A percentile compares a stretch with the other conserved stretches of the same genome.
These are phyloP conservation scores for Acestrorhynchus altus DNA, from an alignment of 2,797 vertebrate species.

Conservation along the genomic window DNA sequence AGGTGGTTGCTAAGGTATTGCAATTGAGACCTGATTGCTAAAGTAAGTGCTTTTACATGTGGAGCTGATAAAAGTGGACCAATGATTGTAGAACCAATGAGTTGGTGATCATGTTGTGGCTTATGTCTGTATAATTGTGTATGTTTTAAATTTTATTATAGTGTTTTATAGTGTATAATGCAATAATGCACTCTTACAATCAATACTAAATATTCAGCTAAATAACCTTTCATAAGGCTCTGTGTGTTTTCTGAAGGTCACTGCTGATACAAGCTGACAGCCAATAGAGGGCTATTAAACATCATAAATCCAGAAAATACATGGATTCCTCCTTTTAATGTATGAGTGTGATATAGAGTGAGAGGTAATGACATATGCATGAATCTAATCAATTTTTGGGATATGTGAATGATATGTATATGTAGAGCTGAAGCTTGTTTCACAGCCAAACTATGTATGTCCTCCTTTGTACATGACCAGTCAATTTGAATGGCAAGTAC, in stretches of 20 bases:
- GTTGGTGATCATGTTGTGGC: no score
- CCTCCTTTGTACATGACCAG: not conserved
- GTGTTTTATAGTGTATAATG: no score
- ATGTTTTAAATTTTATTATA: no score
- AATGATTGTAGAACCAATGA: no score
- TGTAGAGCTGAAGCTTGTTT: not conserved
- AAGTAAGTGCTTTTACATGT: no score
- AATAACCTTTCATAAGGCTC: not conserved
- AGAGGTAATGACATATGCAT: not conserved
- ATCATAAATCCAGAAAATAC: not conserved
- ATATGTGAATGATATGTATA: not conserved
- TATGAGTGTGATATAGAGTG: not conserved
- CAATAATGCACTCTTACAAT: no score
- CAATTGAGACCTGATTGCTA: no score
- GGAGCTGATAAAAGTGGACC: no score
- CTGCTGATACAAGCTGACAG: not conserved
- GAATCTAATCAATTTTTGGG: not conserved
- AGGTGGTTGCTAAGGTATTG: no score
- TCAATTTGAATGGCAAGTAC: constrained; percentile 13
- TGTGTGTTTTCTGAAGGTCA: not conserved
- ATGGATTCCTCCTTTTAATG: not conserved
- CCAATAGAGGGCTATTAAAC: not conserved
- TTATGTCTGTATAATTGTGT: no score
- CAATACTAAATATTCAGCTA: not conserved
- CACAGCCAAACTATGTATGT: not conserved